phyloP scores from a whole-genome alignment of 2,888 invertebrate species.

The Kuschelorhynchus macadamiae region DNA sequence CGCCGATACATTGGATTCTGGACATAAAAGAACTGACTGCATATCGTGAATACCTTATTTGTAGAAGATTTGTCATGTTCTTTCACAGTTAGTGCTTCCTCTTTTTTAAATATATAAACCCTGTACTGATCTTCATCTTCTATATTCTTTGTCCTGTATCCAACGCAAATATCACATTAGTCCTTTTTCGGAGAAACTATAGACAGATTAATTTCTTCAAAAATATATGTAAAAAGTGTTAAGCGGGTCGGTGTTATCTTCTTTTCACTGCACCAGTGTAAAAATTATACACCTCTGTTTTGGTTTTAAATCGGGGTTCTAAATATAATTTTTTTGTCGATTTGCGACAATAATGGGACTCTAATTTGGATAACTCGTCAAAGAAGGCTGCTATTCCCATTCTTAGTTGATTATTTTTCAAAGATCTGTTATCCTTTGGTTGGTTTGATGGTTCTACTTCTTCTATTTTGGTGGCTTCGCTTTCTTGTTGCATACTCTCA shows the following conservation, averaged over 20 bases:
- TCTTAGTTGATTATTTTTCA: conserved; percentile 3
- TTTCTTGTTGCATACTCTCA: conserved; percentile 25
- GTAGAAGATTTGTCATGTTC: conserved; percentile 11
- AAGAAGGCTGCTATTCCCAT: conserved; percentile 9
- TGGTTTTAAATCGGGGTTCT: conserved; percentile 19
- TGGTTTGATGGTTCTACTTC: conserved; percentile 7
- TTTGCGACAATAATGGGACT: conserved; percentile 4
- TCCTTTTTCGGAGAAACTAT: too few species aligned
- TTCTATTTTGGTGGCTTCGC: conserved; percentile 5
- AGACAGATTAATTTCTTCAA: too few species aligned
- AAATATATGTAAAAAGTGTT: conserved; percentile 24
- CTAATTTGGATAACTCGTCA: conserved; percentile 9
- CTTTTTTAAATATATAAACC: too few species aligned
- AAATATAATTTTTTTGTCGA: conserved; percentile 19
- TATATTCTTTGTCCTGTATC: too few species aligned
- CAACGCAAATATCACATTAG: too few species aligned
- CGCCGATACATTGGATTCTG: conserved; percentile 36
- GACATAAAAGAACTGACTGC: conserved; percentile 30
- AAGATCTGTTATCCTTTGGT: background rate
- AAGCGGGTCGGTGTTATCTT: conserved; percentile 3
- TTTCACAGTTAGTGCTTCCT: background rate
- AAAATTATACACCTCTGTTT: conserved; percentile 3
- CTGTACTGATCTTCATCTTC: too few species aligned
- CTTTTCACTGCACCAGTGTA: conserved; percentile 23
- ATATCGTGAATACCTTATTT: conserved; percentile 25